Base-by-base conservation (phyloP, 2,113 vertebrate species). In the Seriola rivoliana region DNA sequence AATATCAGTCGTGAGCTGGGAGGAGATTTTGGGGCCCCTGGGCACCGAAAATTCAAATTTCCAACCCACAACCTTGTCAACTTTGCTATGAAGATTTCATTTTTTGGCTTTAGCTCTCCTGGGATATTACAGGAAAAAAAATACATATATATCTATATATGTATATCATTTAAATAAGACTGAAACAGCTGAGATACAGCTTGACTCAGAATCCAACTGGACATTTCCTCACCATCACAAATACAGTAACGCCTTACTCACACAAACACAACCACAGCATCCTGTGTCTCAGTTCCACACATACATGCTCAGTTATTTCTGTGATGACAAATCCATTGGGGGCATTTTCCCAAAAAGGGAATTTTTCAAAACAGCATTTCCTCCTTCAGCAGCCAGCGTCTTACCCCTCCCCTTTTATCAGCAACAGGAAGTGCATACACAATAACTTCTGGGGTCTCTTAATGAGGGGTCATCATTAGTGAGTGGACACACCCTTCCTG, bases 401-500 rank as follows among this genome's bases (percentile, higher is more conserved):
- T 54, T 17, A 46, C 69, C 72, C 69, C 82, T 63, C 38, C 63
- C 50, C 62, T 75, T 90, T 91, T 85, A 93, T 95, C 93, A 89
- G 91, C 50, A 73, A 57, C 76, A 87, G 92, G 94, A 95, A 93
- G 93, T 58, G 66, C 88, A 91, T 92, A 93, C 93, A 94, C 93
- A 94, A 93, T 90, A 81, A 81, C 88, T 72, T 87, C 59, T 89
- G 92, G 93, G 62, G 59, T 72, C n/a, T 54, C 82, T 66, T 89
- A 92, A 91, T 89, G 84, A 86, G 68, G 52, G 71, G 77, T 86
- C 85, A 73, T 90, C 78, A 93, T 93, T 93, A 90, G 75, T 67
- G 52, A 54, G 82, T 1, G 52, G 78, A 85, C 91, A 89, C 95
- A 50, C 95, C 95, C 94, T 95, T 95, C 94, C 94, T 94, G 89